Evolutionary conservation across 2,888 invertebrate species (phyloP).

Genomic region (Standfussiana lucernea): DNA sequence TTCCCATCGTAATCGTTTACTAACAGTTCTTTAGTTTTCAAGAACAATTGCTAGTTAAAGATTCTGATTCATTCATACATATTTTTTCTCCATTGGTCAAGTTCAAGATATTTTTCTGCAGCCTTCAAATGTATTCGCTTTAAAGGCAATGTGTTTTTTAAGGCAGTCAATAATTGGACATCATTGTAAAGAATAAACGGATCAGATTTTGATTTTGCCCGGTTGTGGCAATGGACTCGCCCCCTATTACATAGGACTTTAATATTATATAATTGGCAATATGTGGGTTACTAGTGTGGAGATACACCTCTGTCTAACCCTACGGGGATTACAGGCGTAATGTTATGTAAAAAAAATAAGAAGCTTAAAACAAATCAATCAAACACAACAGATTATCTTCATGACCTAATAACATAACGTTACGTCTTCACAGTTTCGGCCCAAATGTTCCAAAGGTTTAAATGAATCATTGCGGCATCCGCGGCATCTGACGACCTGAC

Average conservation of each 20-base stretch:
- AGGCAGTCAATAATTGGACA: background rate
- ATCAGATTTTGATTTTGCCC: background rate
- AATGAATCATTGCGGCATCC: slow-evolving; percentile 66
- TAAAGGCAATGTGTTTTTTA: background rate
- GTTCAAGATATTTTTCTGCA: background rate
- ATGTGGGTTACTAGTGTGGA: background rate
- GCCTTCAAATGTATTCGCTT: background rate
- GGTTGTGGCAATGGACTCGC: background rate
- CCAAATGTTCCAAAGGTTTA: slow-evolving; percentile 55
- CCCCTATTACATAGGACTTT: background rate
- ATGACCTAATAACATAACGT: slow-evolving; percentile 28
- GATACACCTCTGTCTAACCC: background rate
- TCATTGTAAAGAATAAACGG: background rate
- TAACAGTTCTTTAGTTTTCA: background rate
- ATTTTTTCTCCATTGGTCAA: background rate
- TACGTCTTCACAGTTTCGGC: slow-evolving; percentile 16
- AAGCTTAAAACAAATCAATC: slow-evolving; percentile 7
- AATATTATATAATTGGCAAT: background rate
- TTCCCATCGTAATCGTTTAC: background rate
- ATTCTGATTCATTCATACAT: background rate
- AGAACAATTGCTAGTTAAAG: background rate
- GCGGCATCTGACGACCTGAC: slow-evolving; percentile 53
- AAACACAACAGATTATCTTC: slow-evolving; percentile 20
- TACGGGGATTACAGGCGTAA: background rate
- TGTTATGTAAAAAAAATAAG: background rate